Conservation (phyloP, 2,113 vertebrate species). For the Willisornis vidua region DNA sequence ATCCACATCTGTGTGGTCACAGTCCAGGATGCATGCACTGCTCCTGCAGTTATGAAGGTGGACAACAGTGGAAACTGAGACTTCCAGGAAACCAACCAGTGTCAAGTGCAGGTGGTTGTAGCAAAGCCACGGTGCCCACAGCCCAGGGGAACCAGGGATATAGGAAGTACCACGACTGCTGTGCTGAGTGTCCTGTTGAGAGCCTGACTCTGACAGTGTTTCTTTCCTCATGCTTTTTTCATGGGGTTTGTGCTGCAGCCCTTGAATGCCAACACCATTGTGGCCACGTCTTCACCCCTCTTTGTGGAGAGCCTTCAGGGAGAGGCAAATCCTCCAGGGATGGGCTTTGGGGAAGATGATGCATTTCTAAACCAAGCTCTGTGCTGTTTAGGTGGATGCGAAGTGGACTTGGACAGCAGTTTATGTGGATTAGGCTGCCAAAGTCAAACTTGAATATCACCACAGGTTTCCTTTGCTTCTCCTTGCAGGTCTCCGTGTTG, state of each 20-base stretch:
- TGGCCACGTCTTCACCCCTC: accelerated
- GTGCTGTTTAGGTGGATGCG: not conserved
- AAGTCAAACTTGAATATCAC: not conserved
- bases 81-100: accelerated
- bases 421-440: not conserved
- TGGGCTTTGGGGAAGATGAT: not conserved
- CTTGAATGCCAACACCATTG: accelerated
- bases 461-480: not conserved
- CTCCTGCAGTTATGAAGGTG: not conserved
- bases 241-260: not conserved
- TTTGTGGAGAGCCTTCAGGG: not conserved
- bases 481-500: not conserved
- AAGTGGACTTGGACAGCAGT: not conserved
- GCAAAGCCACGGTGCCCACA: accelerated
- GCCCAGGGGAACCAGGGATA: accelerated
- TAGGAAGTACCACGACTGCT: not conserved
- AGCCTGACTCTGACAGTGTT: accelerated
- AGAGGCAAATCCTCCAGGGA: not conserved
- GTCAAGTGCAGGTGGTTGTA: accelerated
- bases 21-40: accelerated
- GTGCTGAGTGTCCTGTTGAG: accelerated
- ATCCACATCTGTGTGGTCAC: accelerated
- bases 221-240: accelerated
- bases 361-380: not conserved
- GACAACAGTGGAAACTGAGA: not conserved